phyloP scores from a whole-genome alignment of 2,797 vertebrate species.

The Gadopsis marmoratus region DNA sequence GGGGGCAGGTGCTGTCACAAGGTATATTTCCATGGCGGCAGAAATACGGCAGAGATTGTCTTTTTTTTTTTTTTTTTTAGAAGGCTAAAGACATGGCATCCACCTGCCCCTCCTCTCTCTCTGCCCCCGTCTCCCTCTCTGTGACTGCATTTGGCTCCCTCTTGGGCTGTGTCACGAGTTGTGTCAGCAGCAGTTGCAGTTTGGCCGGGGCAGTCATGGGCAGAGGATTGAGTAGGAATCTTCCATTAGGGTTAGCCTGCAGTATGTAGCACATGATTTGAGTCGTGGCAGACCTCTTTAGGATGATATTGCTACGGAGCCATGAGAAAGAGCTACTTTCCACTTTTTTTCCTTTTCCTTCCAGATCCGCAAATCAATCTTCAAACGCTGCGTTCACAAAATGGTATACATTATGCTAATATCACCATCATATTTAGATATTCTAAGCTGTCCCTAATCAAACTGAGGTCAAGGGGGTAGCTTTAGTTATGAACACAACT shows the following conservation, averaged over 20 bases:
- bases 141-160: slow-evolving; percentile 76
- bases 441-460: not conserved
- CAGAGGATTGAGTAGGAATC: slow-evolving; percentile 64
- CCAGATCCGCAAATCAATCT: not conserved
- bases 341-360: not conserved
- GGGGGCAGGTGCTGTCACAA: slow-evolving; percentile 70
- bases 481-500: slow-evolving; percentile 14
- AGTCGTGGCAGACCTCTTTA: slow-evolving; percentile 59
- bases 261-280: slow-evolving; percentile 75
- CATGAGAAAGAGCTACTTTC: slow-evolving; percentile 29
- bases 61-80: slow-evolving; percentile 58
- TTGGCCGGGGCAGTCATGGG: slow-evolving; percentile 65
- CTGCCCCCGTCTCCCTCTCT: slow-evolving; percentile 20
- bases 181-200: slow-evolving; percentile 71
- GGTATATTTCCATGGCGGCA: slow-evolving; percentile 77
- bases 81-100: slow-evolving; percentile 51
- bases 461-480: slow-evolving; percentile 14
- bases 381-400: not conserved
- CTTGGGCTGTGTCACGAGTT: slow-evolving; percentile 74
- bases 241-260: slow-evolving; percentile 74
- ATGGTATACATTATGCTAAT: not conserved
- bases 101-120: slow-evolving; percentile 24
- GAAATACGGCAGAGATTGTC: slow-evolving; percentile 48
- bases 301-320: slow-evolving; percentile 39
- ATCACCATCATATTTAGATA: not conserved